phyloP scores from a whole-genome alignment of 2,888 invertebrate genomes.

The Magallana nippona region DNA sequence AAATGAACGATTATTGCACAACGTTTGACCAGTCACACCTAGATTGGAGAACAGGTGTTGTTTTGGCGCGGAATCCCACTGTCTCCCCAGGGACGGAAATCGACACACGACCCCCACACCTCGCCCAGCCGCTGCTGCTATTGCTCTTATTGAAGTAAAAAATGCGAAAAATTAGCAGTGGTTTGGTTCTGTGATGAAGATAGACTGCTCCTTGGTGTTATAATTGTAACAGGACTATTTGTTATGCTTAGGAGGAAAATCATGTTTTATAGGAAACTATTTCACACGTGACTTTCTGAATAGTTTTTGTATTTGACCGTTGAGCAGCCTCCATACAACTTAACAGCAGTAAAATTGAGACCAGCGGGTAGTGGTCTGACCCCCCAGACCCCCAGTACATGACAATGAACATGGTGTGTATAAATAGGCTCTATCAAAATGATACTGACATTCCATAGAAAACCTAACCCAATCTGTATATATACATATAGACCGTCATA shows the following conservation, averaged over 20 bases:
- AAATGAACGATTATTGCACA: slow-evolving; percentile 40
- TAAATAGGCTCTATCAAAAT: slow-evolving; percentile 33
- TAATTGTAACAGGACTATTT: no score
- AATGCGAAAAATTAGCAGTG: not conserved
- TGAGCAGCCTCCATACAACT: no score
- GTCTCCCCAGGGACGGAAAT: not conserved
- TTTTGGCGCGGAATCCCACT: slow-evolving; percentile 23
- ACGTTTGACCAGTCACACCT: slow-evolving; percentile 12
- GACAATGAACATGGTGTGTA: slow-evolving; percentile 46
- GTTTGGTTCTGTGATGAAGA: no score
- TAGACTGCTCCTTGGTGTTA: not conserved
- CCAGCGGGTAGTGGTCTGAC: not conserved
- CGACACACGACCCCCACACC: not conserved
- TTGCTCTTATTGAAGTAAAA: not conserved
- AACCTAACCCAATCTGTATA: slow-evolving; percentile 46
- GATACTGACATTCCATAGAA: slow-evolving; percentile 28
- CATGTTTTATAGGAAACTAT: not conserved
- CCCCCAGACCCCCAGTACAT: not conserved
- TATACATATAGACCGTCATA: slow-evolving; percentile 51
- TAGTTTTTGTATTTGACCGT: no score
- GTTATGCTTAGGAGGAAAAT: not conserved
- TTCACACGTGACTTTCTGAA: no score
- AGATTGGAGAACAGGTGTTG: not conserved
- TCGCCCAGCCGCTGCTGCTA: not conserved
- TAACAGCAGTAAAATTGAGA: not conserved